Base-by-base conservation (phyloP, 2,113 vertebrate genomes). In the Cricetomys ansorgei region DNA sequence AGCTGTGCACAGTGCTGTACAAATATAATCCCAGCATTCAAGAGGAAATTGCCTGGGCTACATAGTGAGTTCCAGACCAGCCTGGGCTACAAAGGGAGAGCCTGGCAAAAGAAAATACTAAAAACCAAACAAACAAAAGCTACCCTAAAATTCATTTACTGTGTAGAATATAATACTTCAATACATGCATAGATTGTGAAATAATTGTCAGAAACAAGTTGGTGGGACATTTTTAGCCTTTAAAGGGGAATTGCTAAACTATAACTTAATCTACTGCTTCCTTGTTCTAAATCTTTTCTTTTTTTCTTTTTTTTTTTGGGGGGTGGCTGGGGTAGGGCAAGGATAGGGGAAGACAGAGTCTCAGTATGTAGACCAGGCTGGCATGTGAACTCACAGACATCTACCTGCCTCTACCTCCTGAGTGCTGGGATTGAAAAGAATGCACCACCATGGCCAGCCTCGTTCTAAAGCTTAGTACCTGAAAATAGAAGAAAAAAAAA, bases 261-360 rank as follows among this genome's bases (percentile, higher is more conserved):
- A 57, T 70, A 93, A 85, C 43, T 80, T 75, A 93, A 93, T 65
- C 53, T 53, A 75, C 7, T 86, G n/a, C 3, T 94, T 59, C 86
- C 86, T 65, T 92, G 29, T 45, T 69, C 62, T 94, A 94, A 76
- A 76, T 43, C 81, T 25, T 84, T 84, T 59, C 40, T 84, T 62
- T 64, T 29, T 1, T 65, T 29, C 81, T 25, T 84, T 84, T 59
- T 27, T 84, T 62, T 64, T 29, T 1, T 65, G 9, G 69, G 7
- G 67, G 67, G 34, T 69, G 53, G 53, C 53, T n/a, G 19, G 23
- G 13, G 79, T 59, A 3, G 53, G 50, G 4, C 34, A 19, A 11
- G 53, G 65, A 31, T 67, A 7, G 73, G 16, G 37, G 19, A 1
- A 57, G 16, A n/a, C 37, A 57, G 9, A 59, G 79, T 83, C n/a